Evolutionary conservation across 2,113 vertebrate species (phyloP), one percentile per base, ranked within the genome.

Genomic region (Passer domesticus): DNA sequence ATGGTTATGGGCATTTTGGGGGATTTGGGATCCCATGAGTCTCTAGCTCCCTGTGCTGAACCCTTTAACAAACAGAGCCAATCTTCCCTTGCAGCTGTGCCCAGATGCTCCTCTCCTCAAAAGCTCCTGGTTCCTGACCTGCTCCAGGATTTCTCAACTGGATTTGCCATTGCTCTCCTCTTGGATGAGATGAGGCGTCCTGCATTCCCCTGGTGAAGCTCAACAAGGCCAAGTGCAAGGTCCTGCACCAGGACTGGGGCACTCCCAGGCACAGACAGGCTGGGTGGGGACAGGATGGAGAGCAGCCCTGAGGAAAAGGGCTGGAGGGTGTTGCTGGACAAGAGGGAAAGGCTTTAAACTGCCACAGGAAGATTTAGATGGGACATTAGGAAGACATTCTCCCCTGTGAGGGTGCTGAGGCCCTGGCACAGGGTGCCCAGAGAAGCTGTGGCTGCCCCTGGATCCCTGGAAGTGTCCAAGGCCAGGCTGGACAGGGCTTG

Each of bases 401-500:
- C 10, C 6, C 21, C 17, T 62, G 8, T 27, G 35, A 63, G 35
- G 25, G 17, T 6, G n/a, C 0, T 0, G 3, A 62, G 24, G n/a
- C 14, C 20, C 44, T 59, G 69, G 23, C 30, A 25, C 55, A 62
- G 31, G 11, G 0, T 72, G 31, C 44, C 31, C 5, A 5, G 37
- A 3, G 50, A 0, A 44, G 55, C 25, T 68, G 62, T 62, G 41
- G 30, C 25, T 76, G 47, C 8, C 11, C 9, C n/a, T 39, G 39
- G 39, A 75, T 30, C n/a, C 47, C 53, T 55, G 78, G 23, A 0
- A 53, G 13, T 67, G 37, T 8, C 16, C 52, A 14, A 67, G 39
- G 44, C 33, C 39, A 46, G 46, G 15, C 0, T 75, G 69, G 60
- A 17, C 0, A 0, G 28, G 13, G 2, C 19, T 74, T n/a, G 46